These are phyloP conservation scores for Megathymus violae DNA, from an alignment of 1,140 invertebrate genomes.

Conservation along the genomic window DNA sequence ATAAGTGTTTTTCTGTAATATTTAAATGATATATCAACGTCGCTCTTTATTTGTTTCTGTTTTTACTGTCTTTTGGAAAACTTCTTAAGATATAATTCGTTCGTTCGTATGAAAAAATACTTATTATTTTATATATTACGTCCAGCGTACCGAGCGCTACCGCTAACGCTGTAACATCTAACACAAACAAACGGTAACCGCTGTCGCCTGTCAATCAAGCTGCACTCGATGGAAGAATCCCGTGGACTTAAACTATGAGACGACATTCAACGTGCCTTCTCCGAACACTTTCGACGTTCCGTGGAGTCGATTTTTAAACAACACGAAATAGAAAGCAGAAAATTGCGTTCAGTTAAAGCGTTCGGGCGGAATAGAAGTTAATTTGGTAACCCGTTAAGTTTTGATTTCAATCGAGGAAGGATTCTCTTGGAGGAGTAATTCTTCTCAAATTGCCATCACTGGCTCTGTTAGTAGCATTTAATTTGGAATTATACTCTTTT, in stretches of 20 bases:
- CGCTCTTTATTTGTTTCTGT: too few relatives aligned
- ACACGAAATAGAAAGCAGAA: constrained; percentile 45
- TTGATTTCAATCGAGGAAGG: constrained; percentile 30
- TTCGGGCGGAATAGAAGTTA: constrained; percentile 36
- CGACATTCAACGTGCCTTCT: constrained; percentile 48
- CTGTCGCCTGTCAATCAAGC: constrained; percentile 35
- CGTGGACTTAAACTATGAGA: constrained; percentile 55
- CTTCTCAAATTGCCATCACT: neutral
- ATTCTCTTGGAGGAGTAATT: constrained; percentile 12
- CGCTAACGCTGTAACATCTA: too few relatives aligned
- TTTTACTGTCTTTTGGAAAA: too few relatives aligned
- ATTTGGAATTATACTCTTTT: too few relatives aligned
- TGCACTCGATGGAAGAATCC: constrained; percentile 43
- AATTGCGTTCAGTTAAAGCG: constrained; percentile 35
- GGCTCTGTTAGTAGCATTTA: neutral
- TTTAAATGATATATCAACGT: too few relatives aligned
- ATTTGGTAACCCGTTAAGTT: constrained; percentile 34
- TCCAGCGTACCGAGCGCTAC: too few relatives aligned
- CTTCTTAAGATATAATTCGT: too few relatives aligned
- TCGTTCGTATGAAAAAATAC: too few relatives aligned
- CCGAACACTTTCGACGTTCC: constrained; percentile 22
- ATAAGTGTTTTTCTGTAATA: too few relatives aligned
- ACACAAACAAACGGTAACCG: too few relatives aligned
- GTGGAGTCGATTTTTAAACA: constrained; percentile 38
- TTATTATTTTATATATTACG: too few relatives aligned